These are phyloP conservation scores for Microcaecilia unicolor DNA, from an alignment of 2,797 vertebrate genomes.

Conservation along the genomic window DNA sequence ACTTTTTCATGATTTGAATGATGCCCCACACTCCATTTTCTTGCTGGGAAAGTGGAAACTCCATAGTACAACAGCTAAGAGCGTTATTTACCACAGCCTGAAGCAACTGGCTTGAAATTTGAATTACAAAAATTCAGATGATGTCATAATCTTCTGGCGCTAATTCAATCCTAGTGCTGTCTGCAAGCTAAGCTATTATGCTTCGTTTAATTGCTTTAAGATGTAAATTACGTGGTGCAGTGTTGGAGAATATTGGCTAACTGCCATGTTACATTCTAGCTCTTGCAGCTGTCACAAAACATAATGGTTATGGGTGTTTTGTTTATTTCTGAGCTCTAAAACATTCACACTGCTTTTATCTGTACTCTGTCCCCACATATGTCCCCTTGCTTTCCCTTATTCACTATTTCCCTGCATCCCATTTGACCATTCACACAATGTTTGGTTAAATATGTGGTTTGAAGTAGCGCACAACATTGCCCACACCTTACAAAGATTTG, in stretches of 20 bases:
- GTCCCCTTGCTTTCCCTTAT: too few species aligned
- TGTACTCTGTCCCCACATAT: too few species aligned
- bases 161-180: slow-evolving; percentile 57
- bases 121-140: slow-evolving; percentile 61
- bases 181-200: slow-evolving; percentile 57
- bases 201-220: slow-evolving; percentile 62
- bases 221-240: slow-evolving; percentile 59
- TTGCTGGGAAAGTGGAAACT: too few species aligned
- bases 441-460: too few species aligned
- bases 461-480: too few species aligned
- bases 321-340: slow-evolving; percentile 33
- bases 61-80: too few species aligned
- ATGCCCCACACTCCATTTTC: too few species aligned
- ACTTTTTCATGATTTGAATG: too few species aligned
- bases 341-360: slow-evolving; percentile 13
- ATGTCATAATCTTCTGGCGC: slow-evolving; percentile 59
- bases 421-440: too few species aligned
- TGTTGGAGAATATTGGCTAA: slow-evolving; percentile 39
- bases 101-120: slow-evolving; percentile 42
- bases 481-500: too few species aligned
- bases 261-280: slow-evolving; percentile 34
- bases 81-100: slow-evolving; percentile 34
- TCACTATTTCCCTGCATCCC: too few species aligned
- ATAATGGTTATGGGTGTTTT: slow-evolving; percentile 37
- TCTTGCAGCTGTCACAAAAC: slow-evolving; percentile 38